phyloP scores from a whole-genome alignment of 2,888 invertebrate species.

The Conomelus anceps region DNA sequence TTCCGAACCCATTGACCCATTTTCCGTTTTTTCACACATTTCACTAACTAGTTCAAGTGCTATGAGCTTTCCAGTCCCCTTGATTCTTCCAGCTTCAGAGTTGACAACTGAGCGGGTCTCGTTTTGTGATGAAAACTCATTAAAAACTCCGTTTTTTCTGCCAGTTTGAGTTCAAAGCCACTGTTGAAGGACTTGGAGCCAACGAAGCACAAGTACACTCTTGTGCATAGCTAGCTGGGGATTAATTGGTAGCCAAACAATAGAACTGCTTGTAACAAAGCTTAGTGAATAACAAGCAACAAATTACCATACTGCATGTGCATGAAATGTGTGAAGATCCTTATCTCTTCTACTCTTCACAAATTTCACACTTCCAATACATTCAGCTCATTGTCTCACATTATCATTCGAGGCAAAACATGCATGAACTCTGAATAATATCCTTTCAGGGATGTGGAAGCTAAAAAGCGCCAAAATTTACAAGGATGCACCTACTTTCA shows the following conservation, averaged over 20 bases:
- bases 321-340: neutral
- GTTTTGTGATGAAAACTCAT: neutral
- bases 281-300: neutral
- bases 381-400: neutral
- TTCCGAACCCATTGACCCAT: neutral
- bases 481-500: no score
- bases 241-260: neutral
- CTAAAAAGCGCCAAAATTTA: no score
- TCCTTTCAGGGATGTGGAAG: neutral
- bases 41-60: neutral
- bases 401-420: neutral
- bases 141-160: neutral
- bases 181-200: neutral
- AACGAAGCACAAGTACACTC: neutral
- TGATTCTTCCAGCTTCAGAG: neutral
- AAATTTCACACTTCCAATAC: neutral
- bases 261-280: neutral
- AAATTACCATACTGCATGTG: neutral
- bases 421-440: neutral
- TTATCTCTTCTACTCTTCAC: neutral
- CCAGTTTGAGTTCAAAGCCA: neutral
- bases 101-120: neutral
- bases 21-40: neutral
- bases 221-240: neutral
- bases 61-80: neutral